Percentiles rank a stretch among this genome's conserved stretches.
Evolutionary conservation across 2,888 invertebrate species (phyloP).

Genomic region (Lithophane socia): DNA sequence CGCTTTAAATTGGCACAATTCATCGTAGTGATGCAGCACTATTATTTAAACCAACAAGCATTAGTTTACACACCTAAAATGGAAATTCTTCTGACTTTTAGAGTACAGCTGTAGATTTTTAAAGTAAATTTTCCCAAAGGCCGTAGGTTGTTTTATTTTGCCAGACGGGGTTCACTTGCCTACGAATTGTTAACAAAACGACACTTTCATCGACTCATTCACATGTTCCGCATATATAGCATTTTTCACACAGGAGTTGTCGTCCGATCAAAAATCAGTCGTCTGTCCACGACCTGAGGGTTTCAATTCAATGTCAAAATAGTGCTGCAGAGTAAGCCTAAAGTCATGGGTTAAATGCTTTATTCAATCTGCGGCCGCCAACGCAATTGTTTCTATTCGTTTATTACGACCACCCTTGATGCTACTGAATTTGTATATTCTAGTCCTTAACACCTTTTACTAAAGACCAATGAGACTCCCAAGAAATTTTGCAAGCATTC

Average conservation of each 20-base stretch:
- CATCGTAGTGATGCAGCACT: constrained; percentile 30
- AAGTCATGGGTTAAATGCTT: constrained; percentile 84
- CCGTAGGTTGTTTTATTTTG: constrained; percentile 22
- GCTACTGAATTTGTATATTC: constrained; percentile 58
- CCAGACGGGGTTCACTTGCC: constrained; percentile 1
- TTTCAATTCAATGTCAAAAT: constrained; percentile 7
- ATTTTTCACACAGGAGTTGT: constrained; percentile 1
- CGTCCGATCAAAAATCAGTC: constrained; percentile 19
- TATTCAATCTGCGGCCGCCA: constrained; percentile 86
- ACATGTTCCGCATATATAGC: constrained; percentile 13
- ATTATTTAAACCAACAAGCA: constrained; percentile 12
- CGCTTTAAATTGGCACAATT: constrained; percentile 45
- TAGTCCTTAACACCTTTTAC: constrained; percentile 69
- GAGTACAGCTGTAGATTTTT: background rate
- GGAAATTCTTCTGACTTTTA: background rate
- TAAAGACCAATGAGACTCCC: constrained; percentile 63
- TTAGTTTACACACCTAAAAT: constrained; percentile 12
- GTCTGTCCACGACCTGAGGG: constrained; percentile 14
- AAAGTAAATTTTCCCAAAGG: background rate
- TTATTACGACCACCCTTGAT: constrained; percentile 70
- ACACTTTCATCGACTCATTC: constrained; percentile 2
- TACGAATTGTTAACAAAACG: constrained; percentile 40
- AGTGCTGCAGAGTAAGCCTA: constrained; percentile 29
- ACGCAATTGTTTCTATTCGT: constrained; percentile 84
- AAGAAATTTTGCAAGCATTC: constrained; percentile 55